These are phyloP conservation scores for Columba janthina DNA, from an alignment of 2,113 vertebrate genomes.

Conservation along the genomic window DNA sequence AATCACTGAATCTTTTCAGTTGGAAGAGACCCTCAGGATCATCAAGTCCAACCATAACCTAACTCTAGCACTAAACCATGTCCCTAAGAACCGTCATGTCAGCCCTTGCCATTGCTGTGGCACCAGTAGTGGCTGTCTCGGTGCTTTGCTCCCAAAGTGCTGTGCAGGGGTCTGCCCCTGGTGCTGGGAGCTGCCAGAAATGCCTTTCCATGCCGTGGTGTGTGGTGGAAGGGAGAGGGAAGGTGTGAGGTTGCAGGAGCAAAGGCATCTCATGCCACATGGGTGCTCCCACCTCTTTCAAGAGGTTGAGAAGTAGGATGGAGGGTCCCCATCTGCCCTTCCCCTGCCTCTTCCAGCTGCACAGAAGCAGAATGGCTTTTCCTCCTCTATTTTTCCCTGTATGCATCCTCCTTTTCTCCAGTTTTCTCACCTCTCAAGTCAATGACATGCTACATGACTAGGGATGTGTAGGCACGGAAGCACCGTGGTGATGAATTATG, in stretches of 20 bases:
- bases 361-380: neutral
- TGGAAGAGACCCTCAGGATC: no score
- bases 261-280: neutral
- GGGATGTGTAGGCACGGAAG: neutral
- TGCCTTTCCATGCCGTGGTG: fast-evolving
- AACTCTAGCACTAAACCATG: no score
- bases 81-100: fast-evolving
- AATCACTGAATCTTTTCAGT: no score
- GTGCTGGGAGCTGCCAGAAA: neutral
- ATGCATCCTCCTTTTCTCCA: neutral
- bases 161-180: neutral
- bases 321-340: neutral
- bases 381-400: neutral
- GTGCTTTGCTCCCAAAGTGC: fast-evolving
- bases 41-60: no score
- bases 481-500: neutral
- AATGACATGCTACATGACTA: neutral
- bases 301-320: neutral
- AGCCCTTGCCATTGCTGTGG: neutral
- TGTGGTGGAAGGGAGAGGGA: neutral
- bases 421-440: neutral
- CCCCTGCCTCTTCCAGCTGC: neutral
- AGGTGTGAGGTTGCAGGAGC: neutral
- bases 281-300: neutral
- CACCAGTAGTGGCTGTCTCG: neutral